Base-by-base conservation (phyloP, 2,888 invertebrate genomes). In the Dasysyrphus tricinctus region DNA sequence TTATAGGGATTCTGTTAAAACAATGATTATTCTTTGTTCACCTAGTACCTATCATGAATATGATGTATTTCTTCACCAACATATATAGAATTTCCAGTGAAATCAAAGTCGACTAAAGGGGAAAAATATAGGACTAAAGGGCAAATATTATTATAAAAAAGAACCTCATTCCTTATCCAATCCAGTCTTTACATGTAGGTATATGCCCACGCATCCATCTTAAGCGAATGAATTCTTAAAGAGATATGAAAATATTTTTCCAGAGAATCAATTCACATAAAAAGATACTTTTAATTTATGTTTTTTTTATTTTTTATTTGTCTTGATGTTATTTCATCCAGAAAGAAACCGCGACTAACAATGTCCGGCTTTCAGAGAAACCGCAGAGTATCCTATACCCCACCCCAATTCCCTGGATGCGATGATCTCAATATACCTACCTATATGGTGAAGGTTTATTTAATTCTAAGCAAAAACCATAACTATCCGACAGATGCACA, bases 351-450 rank as follows among this genome's bases (percentile, higher is more conserved):
- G 80, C 84, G 73, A 85, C 81, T 85, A 85, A 86, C 86, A 86
- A 86, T 86, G 86, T 82, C 86, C 86, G 86, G 86, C 86, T 86
- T 82, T 86, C 82, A 81, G 78, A 79, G 72, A 75, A 86, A 86
- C 86, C 86, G 59, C 86, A 86, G 67, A 49, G 5, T 49, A 49
- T 49, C 16, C 49, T 49, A 44, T 14, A 24, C 24, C 24, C 24
- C 24, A 24, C 39, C 56, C 14, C 24, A 12, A 47, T 11, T 49
- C 49, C 34, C 49, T 75, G 65, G 19, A 72, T 69, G 32, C 24
- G 82, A 61, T 82, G 63, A 81, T 70, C 69, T 69, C n/a, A n/a
- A 14, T 51, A 51, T 14, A 24, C 24, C 24, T 24, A 24, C n/a
- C n/a, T 24, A 49, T n/a, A 76, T 80, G 69, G 69, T 32, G 37